Evolutionary conservation across 2,113 vertebrate genomes (phyloP).

Genomic region (Otus sunia): DNA sequence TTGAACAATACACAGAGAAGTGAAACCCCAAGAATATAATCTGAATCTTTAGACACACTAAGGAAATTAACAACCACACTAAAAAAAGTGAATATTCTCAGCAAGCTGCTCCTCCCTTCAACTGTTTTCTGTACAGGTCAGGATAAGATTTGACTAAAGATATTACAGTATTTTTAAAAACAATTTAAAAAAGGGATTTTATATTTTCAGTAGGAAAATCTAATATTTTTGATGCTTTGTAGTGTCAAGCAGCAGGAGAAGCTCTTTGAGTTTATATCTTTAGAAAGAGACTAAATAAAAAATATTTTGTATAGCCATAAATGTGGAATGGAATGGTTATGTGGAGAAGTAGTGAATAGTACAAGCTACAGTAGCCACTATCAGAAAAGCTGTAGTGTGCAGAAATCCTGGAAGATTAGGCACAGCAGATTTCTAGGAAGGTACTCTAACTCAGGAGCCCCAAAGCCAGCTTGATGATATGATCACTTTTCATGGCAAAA

Average conservation of each 20-base stretch:
- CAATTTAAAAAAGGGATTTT: fast-evolving
- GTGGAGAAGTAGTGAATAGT: not conserved
- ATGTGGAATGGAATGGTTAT: not conserved
- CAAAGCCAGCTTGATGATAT: fast-evolving
- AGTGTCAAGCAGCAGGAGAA: not conserved
- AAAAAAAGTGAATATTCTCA: not conserved
- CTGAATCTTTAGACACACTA: not conserved
- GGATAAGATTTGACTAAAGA: not conserved
- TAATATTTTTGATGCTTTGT: not conserved
- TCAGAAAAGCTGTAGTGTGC: not conserved
- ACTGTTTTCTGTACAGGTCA: not conserved
- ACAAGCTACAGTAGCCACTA: not conserved
- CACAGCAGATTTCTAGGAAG: not conserved
- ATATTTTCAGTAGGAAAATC: not conserved
- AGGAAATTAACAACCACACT: not conserved
- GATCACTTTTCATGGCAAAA: not conserved
- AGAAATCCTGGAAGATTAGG: not conserved
- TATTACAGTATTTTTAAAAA: not conserved
- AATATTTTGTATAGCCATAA: not conserved
- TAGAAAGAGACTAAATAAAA: not conserved
- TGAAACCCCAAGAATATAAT: fast-evolving
- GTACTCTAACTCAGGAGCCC: not conserved
- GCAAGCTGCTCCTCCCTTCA: not conserved
- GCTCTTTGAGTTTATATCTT: not conserved
- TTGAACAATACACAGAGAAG: not conserved